Base-by-base conservation (phyloP, 2,113 vertebrate genomes). In the Formicarius rufipectus region DNA sequence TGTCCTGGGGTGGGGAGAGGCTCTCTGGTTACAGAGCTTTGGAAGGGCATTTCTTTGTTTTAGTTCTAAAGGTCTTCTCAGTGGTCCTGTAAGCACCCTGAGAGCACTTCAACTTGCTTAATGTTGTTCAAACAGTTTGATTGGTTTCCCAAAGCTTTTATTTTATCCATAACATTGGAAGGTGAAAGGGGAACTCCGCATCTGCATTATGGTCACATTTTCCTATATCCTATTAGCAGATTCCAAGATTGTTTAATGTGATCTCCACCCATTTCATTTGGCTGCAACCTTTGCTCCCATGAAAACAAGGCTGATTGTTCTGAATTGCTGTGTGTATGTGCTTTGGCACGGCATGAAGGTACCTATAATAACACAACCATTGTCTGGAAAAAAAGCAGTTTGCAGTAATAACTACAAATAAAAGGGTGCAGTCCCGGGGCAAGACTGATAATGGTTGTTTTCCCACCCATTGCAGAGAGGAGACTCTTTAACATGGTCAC, bases 241-340 rank as follows among this genome's bases (percentile, higher is more conserved):
- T 98, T 98, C 97, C 97, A 98, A 97, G 98, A 97, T 98, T 97
- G 97, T 98, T 97, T 97, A 95, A 97, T 96, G 85, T 94, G 94
- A 96, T 98, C 96, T 96, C 97, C 98, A 98, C 98, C 98, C 98
- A 97, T 97, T 97, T 98, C 85, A 93, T 98, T 98, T 98, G 98
- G 97, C 98, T 94, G 84, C 96, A 98, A 91, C 93, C 97, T 98
- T 97, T 97, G 97, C 98, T 97, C 97, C 97, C 95, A 95, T 97
- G 97, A 97, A 98, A 97, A 97, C 98, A 97, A 96, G 95, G 91
- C 96, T 95, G 94, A 98, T 98, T 98, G 97, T 98, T 98, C 96
- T 87, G 91, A 96, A 95, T 96, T 97, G 94, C 97, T 96, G 30
- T 87, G 96, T 97, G 49, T 98, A 97, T 98, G 96, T 98, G 95